Conservation (phyloP, 2,797 vertebrate species). For the Taeniopygia guttata region DNA sequence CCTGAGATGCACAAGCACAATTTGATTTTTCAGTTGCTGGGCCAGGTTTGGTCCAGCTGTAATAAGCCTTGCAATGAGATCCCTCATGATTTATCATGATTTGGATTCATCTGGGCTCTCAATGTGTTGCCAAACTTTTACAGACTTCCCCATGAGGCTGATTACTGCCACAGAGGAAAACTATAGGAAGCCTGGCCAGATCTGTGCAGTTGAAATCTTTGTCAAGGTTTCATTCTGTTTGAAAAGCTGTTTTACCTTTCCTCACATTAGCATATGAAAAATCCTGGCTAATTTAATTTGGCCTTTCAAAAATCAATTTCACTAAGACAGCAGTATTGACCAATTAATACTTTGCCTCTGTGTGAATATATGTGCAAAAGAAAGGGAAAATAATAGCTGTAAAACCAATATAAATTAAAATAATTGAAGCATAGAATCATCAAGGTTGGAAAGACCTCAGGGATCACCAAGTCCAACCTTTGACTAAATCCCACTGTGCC, state of each 20-base stretch:
- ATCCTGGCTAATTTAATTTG: not conserved
- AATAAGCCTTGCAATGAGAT: not conserved
- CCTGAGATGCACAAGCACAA: not conserved
- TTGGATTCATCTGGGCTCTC: not conserved
- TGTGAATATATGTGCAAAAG: not conserved
- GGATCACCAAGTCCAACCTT: not conserved
- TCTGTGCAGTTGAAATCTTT: not conserved
- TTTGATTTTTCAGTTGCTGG: constrained; percentile 32
- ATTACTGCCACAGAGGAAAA: not conserved
- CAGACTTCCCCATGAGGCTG: not conserved
- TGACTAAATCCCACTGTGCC: not conserved
- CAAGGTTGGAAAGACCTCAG: not conserved
- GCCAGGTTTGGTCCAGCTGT: not conserved
- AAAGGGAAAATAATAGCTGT: not conserved
- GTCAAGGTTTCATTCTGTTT: not conserved
- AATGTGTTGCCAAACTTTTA: not conserved
- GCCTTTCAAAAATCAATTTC: not conserved
- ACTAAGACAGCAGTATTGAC: not conserved
- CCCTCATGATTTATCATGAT: not conserved
- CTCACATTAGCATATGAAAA: not conserved
- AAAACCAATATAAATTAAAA: not conserved
- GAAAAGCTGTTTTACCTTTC: not conserved
- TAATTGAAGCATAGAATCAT: not conserved
- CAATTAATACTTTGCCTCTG: not conserved
- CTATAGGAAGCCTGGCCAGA: not conserved